A percentile compares a stretch with the other conserved stretches of the same genome.
Conservation (phyloP, 2,113 vertebrate genomes). For the Acrocephalus kingi region DNA sequence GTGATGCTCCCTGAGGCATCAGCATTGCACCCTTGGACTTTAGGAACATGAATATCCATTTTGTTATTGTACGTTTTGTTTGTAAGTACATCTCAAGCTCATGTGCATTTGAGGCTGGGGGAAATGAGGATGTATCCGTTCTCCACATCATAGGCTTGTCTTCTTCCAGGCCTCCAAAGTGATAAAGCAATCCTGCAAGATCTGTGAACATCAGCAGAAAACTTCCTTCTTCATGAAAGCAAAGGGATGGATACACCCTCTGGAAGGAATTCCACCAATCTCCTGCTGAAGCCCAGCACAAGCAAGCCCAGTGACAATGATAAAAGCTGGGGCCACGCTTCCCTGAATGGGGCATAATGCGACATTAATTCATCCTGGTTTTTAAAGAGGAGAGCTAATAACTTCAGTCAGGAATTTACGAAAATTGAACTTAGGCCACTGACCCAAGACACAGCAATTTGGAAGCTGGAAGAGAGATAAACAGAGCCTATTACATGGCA, state of each 20-base stretch:
- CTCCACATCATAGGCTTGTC: background rate
- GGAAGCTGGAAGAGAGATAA: slow-evolving; percentile 22
- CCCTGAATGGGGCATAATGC: background rate
- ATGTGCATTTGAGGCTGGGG: background rate
- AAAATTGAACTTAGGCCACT: slow-evolving; percentile 46
- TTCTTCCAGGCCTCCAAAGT: background rate
- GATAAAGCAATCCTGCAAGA: background rate
- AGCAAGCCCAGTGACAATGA: background rate
- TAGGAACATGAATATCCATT: background rate
- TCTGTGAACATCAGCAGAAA: background rate
- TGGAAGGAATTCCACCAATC: background rate
- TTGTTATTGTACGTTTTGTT: background rate
- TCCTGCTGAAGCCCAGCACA: background rate
- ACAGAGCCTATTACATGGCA: slow-evolving; percentile 32
- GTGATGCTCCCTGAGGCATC: background rate
- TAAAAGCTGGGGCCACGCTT: background rate
- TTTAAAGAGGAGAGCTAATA: slow-evolving; percentile 41
- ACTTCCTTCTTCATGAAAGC: background rate
- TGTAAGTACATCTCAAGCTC: background rate
- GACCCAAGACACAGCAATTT: slow-evolving; percentile 46
- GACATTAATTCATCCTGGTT: background rate
- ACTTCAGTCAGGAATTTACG: background rate
- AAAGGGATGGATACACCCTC: background rate
- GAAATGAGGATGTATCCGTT: background rate
- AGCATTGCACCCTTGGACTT: background rate